Conservation (phyloP, 1,140 invertebrate genomes). For the Caenorhabditis tropicalis region DNA sequence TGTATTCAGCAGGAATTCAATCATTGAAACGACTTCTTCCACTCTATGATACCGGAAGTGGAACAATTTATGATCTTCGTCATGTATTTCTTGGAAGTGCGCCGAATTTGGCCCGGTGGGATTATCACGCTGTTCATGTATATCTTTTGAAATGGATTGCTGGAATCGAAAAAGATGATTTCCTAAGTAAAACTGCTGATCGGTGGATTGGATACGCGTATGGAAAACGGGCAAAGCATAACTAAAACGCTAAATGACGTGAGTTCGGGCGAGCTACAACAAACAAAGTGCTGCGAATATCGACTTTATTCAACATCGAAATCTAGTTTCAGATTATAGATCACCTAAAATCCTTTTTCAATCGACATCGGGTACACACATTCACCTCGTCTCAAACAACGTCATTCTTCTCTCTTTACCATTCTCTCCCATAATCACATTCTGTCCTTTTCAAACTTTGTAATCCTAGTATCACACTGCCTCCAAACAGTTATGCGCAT, state of each 20-base stretch:
- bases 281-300: too few species aligned
- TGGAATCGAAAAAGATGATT: conserved; percentile 83
- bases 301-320: too few species aligned
- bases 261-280: too few species aligned
- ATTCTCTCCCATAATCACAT: neutral
- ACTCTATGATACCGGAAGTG: conserved; percentile 91
- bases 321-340: conserved; percentile 4
- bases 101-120: conserved; percentile 88
- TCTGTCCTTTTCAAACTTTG: neutral
- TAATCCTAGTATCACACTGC: neutral
- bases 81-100: conserved; percentile 85
- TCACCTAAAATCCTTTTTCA: neutral
- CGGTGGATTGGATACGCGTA: conserved; percentile 94
- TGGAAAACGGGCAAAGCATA: conserved; percentile 89
- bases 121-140: conserved; percentile 97
- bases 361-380: conserved; percentile 5
- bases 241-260: conserved; percentile 77
- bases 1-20: conserved; percentile 71
- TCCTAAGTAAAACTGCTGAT: conserved; percentile 84
- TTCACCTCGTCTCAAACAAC: neutral
- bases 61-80: conserved; percentile 93
- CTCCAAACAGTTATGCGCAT: conserved; percentile 9
- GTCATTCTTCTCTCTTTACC: neutral
- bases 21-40: conserved; percentile 87
- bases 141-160: conserved; percentile 90